Evolutionary conservation across 2,888 invertebrate species (phyloP).

Genomic region (Malachius bipustulatus): DNA sequence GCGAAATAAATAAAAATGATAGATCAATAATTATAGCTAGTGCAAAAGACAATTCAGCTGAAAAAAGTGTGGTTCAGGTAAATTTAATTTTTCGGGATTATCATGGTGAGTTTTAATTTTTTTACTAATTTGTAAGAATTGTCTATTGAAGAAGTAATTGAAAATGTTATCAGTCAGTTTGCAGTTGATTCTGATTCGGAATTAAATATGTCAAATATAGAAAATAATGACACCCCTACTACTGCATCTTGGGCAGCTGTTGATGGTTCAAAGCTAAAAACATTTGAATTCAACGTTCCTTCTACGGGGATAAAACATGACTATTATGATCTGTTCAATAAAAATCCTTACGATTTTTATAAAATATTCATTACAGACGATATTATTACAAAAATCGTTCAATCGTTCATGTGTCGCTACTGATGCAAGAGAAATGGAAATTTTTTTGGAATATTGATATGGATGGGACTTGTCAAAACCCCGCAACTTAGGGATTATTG

Average conservation of each 20-base stretch:
- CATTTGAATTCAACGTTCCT: conserved; percentile 1
- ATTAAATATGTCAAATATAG: conserved; percentile 1
- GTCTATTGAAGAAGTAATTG: not conserved
- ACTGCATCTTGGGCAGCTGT: conserved; percentile 1
- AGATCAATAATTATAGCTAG: conserved; percentile 3
- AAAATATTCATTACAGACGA: conserved; percentile 1
- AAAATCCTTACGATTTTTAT: conserved; percentile 3
- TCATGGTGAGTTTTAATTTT: conserved; percentile 3
- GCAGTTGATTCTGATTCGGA: conserved; percentile 3
- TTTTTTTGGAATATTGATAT: conserved; percentile 1
- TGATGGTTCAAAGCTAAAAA: conserved; percentile 2
- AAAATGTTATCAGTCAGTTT: conserved; percentile 2
- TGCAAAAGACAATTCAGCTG: conserved; percentile 2
- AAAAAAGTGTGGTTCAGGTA: conserved; percentile 2
- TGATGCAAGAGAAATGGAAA: conserved; percentile 1
- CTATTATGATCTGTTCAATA: conserved; percentile 1
- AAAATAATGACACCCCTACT: conserved; percentile 3
- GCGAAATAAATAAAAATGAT: conserved; percentile 1
- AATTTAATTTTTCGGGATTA: not conserved
- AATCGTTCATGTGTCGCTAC: not conserved
- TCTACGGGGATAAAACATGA: conserved; percentile 1
- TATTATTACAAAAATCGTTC: not conserved
- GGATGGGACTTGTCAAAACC: conserved; percentile 1
- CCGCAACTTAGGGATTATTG: conserved; percentile 3
- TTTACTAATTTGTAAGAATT: conserved; percentile 2